A percentile compares a stretch with the other conserved stretches of the same genome.
These are phyloP conservation scores for Noctuana brunneofusca DNA, from an alignment of 2,888 invertebrate genomes.

Conservation along the genomic window DNA sequence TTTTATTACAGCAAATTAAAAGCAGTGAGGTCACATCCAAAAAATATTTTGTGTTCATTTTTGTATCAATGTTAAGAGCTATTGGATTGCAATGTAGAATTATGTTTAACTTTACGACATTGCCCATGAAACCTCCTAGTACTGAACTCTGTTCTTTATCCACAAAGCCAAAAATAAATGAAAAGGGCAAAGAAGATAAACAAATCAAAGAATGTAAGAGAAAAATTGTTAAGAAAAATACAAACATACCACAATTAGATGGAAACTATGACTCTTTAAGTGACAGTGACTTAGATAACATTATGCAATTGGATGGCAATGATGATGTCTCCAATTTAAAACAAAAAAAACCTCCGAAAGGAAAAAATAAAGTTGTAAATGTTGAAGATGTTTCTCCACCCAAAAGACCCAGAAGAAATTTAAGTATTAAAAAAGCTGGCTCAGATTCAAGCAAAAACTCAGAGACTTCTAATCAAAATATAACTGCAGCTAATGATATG, in stretches of 20 bases:
- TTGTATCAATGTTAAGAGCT: constrained; percentile 89
- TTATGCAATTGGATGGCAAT: constrained; percentile 66
- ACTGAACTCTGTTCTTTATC: constrained; percentile 85
- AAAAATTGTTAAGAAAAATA: constrained; percentile 41
- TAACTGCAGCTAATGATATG: not conserved
- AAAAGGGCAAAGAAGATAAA: constrained; percentile 38
- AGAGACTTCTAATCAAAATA: not conserved
- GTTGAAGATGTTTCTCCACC: constrained; percentile 62
- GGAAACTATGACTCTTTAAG: constrained; percentile 71
- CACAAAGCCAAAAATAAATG: constrained; percentile 59
- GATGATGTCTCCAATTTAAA: constrained; percentile 50
- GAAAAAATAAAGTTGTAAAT: constrained; percentile 48
- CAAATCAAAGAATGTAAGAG: constrained; percentile 42
- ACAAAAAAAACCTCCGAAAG: constrained; percentile 43
- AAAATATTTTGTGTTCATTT: constrained; percentile 89
- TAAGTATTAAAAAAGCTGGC: constrained; percentile 8
- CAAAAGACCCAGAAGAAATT: constrained; percentile 43
- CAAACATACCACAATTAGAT: constrained; percentile 79
- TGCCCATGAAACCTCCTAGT: constrained; percentile 86
- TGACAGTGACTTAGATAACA: constrained; percentile 51
- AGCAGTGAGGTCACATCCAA: constrained; percentile 84
- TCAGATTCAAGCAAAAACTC: not conserved
- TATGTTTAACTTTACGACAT: constrained; percentile 90
- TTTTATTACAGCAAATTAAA: constrained; percentile 83
- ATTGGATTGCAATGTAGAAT: constrained; percentile 92